Conservation (phyloP, 92 coral and sea anemone genomes). For the Siderastrea siderea region DNA sequence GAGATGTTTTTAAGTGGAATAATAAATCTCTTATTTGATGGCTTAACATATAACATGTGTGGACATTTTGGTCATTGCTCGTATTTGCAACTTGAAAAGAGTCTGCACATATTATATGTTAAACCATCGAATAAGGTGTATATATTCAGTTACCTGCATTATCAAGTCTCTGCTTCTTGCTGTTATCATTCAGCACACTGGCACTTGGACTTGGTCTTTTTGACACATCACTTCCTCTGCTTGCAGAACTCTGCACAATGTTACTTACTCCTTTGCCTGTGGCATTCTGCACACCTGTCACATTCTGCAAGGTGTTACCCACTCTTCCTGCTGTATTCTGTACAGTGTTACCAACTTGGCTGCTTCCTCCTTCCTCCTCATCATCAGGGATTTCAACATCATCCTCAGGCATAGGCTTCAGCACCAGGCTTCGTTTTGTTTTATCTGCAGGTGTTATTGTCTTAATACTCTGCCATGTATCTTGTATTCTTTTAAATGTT, state of each 20-base stretch:
- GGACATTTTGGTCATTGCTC: too few relatives aligned
- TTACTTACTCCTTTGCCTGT: not conserved
- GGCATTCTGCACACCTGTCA: not conserved
- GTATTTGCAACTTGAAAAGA: too few relatives aligned
- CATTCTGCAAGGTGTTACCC: not conserved
- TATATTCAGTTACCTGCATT: conserved; percentile 17
- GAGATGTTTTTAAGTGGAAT: too few relatives aligned
- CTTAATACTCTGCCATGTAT: conserved; percentile 24
- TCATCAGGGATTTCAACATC: conserved; percentile 32
- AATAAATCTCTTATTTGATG: too few relatives aligned
- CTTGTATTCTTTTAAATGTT: conserved; percentile 38
- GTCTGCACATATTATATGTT: too few relatives aligned
- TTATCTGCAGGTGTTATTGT: not conserved
- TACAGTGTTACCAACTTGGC: not conserved
- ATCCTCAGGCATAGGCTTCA: not conserved
- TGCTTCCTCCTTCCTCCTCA: not conserved
- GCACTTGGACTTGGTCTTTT: conserved; percentile 10
- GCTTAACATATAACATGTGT: too few relatives aligned
- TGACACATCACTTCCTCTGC: not conserved
- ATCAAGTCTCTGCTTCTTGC: conserved; percentile 27
- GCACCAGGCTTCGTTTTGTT: not conserved
- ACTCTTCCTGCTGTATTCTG: not conserved
- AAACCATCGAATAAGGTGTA: too few relatives aligned
- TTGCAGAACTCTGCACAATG: not conserved
- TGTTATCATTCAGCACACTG: not conserved